Conservation (phyloP, 1,140 invertebrate genomes). For the Atopsyche davidsoni region DNA sequence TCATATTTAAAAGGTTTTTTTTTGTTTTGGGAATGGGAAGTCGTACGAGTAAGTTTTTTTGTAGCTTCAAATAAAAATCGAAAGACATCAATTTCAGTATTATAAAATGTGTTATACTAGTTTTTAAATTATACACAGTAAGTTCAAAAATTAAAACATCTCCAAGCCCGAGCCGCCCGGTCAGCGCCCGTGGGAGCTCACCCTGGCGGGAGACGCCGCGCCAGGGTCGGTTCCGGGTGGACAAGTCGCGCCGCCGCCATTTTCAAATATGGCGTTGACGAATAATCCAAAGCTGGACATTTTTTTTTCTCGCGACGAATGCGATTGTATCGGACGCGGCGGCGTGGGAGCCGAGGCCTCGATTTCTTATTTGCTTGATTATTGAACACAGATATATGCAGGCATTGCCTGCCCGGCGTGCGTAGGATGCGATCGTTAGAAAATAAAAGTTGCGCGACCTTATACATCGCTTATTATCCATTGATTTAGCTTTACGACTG, state of each 20-base stretch:
- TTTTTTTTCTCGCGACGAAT: conserved; percentile 8
- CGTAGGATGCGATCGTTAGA: conserved; percentile 11
- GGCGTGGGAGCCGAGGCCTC: conserved; percentile 24
- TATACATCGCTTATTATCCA: neutral
- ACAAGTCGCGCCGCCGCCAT: conserved; percentile 8
- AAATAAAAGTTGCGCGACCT: conserved; percentile 16
- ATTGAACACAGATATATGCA: conserved; percentile 1
- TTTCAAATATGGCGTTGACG: conserved; percentile 23
- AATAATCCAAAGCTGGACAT: conserved; percentile 5
- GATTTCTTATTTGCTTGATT: conserved; percentile 22
- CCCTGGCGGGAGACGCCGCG: no score
- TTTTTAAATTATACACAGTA: no score
- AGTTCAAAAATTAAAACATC: no score
- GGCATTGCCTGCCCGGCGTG: conserved; percentile 11
- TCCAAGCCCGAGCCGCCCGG: no score
- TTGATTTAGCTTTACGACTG: no score
- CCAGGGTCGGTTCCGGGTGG: conserved; percentile 21
- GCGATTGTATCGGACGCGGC: conserved; percentile 1
- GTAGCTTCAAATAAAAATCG: no score
- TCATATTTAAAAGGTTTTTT: no score
- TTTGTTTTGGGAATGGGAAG: no score
- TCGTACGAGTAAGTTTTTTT: no score
- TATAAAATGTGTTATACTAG: no score
- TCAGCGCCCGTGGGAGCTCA: no score
- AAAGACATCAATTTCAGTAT: no score